Conservation (phyloP, 1,140 invertebrate genomes). For the Lanistes nyassanus region DNA sequence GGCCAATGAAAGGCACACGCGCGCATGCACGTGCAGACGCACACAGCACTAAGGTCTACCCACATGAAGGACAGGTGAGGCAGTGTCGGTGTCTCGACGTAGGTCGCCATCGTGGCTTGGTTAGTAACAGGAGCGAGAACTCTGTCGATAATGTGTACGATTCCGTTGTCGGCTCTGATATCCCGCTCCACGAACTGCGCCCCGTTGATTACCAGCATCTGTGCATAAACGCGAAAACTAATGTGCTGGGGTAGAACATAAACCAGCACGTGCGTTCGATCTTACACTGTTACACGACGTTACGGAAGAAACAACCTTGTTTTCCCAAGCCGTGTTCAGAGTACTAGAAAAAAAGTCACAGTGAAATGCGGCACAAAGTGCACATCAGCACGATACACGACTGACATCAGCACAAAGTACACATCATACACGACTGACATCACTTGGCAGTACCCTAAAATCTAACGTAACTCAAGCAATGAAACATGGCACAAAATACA, state of each 20-base stretch:
- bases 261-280: background rate
- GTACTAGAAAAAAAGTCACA: background rate
- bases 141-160: constrained; percentile 65
- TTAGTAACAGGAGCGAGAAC: constrained; percentile 60
- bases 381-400: background rate
- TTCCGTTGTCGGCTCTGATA: constrained; percentile 58
- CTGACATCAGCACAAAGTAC: no score
- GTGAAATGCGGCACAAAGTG: background rate
- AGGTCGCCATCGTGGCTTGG: constrained; percentile 50
- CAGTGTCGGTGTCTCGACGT: constrained; percentile 41
- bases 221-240: background rate
- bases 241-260: background rate
- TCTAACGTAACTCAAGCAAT: no score
- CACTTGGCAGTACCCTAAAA: no score
- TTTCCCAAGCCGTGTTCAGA: background rate
- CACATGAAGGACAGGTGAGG: constrained; percentile 49
- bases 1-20: no score
- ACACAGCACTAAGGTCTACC: no score
- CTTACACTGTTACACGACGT: background rate
- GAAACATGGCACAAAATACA: background rate
- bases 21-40: no score
- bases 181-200: constrained; percentile 56
- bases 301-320: background rate
- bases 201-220: constrained; percentile 65
- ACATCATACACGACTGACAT: no score